Evolutionary conservation across 1,140 invertebrate species (phyloP).

Genomic region (Mamestra configurata): DNA sequence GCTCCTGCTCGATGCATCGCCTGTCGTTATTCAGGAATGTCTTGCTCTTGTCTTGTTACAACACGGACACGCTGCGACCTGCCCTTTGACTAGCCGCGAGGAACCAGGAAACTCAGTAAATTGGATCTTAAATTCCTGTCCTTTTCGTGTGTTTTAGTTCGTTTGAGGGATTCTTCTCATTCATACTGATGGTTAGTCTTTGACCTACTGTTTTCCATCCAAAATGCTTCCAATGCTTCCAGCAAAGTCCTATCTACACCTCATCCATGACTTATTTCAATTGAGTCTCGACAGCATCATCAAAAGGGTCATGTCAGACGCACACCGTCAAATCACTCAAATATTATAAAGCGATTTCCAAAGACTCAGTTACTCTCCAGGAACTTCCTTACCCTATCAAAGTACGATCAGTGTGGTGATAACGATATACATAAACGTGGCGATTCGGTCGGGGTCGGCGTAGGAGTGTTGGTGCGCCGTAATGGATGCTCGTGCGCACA

Average conservation of each 20-base stretch:
- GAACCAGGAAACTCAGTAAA: conserved; percentile 43
- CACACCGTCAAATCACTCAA: neutral
- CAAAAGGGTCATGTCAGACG: neutral
- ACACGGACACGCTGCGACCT: conserved; percentile 41
- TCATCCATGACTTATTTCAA: too few relatives aligned
- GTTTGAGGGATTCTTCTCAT: neutral
- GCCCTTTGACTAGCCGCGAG: conserved; percentile 32
- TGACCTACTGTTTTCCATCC: too few relatives aligned
- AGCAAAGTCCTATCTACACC: too few relatives aligned
- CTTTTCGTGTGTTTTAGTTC: conserved; percentile 14
- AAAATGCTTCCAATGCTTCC: too few relatives aligned
- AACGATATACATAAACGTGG: conserved; percentile 55
- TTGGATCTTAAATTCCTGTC: neutral
- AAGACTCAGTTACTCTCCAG: too few relatives aligned
- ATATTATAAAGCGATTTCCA: neutral
- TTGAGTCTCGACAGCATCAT: neutral
- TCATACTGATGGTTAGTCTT: too few relatives aligned
- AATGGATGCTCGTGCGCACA: conserved; percentile 66
- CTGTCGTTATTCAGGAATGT: conserved; percentile 48
- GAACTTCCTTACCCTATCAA: neutral
- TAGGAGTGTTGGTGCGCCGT: conserved; percentile 55
- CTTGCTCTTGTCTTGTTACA: conserved; percentile 47
- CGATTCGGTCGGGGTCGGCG: conserved; percentile 51
- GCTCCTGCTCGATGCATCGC: conserved; percentile 38
- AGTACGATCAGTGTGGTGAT: conserved; percentile 36